A percentile compares a stretch with the other conserved stretches of the same genome.
These are phyloP conservation scores for Leptinotarsa peninsularis DNA, from an alignment of 2,888 invertebrate genomes.

Conservation along the genomic window DNA sequence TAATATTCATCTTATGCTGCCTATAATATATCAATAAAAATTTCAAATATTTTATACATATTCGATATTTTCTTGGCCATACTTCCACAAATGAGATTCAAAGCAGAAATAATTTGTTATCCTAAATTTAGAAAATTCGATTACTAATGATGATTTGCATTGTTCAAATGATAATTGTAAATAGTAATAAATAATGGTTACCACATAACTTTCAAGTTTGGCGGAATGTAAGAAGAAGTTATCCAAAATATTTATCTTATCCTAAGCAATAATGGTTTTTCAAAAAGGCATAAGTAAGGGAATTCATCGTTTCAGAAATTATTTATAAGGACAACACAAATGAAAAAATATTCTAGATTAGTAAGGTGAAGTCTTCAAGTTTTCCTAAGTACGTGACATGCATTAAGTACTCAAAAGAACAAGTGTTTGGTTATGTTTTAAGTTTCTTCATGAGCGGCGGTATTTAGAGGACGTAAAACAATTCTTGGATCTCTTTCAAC, in stretches of 20 bases:
- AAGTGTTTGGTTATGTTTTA: conserved; percentile 23
- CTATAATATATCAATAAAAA: background rate
- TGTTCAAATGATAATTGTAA: background rate
- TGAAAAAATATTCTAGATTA: conserved; percentile 19
- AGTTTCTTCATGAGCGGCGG: conserved; percentile 69
- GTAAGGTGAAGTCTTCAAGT: conserved; percentile 30
- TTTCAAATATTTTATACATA: background rate
- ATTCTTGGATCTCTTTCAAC: conserved; percentile 78
- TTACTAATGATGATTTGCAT: background rate
- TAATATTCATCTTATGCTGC: background rate
- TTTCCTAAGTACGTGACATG: conserved; percentile 27
- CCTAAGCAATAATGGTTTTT: too few species aligned
- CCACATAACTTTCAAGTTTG: too few species aligned
- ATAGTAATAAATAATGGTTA: background rate
- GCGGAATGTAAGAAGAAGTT: background rate
- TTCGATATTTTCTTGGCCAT: background rate
- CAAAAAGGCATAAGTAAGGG: background rate
- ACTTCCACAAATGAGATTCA: background rate
- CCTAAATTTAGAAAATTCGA: background rate
- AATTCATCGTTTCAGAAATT: background rate
- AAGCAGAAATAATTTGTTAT: conserved; percentile 28
- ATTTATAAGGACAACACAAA: conserved; percentile 4
- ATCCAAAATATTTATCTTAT: background rate
- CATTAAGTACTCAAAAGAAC: conserved; percentile 29
- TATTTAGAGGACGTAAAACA: conserved; percentile 74